A percentile compares a stretch with the other conserved stretches of the same genome.
Evolutionary conservation across 2,888 invertebrate genomes (phyloP).

Genomic region (Patella ulyssiponensis): DNA sequence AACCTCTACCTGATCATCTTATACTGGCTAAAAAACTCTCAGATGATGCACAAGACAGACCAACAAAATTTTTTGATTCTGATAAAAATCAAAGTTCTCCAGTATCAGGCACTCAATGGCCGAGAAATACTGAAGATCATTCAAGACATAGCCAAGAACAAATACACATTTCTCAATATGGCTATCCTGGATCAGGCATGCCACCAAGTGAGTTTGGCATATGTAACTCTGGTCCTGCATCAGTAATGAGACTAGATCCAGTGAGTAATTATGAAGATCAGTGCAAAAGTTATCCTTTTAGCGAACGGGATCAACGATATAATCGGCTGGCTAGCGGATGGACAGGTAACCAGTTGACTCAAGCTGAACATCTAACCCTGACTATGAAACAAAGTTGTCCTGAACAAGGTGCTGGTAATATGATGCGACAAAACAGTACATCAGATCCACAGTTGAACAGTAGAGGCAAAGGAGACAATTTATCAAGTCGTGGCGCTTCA

Average conservation of each 20-base stretch:
- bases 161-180: neutral
- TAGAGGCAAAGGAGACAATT: neutral
- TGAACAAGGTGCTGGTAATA: slow-evolving; percentile 40
- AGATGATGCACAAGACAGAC: slow-evolving; percentile 69
- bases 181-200: too few species aligned
- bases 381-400: neutral
- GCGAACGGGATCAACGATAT: neutral
- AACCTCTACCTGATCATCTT: slow-evolving; percentile 69
- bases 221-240: neutral
- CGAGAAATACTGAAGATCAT: neutral
- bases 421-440: slow-evolving; percentile 75
- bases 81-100: neutral
- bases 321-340: too few species aligned
- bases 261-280: neutral
- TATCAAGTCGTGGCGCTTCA: too few species aligned
- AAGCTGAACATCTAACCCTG: too few species aligned
- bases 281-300: neutral
- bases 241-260: neutral
- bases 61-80: neutral
- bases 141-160: slow-evolving; percentile 10
- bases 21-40: slow-evolving; percentile 72
- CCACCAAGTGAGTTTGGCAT: neutral
- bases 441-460: slow-evolving; percentile 78
- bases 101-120: too few species aligned
- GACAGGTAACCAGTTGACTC: too few species aligned